A percentile compares a stretch with the other conserved stretches of the same genome.
Conservation (phyloP, 2,888 invertebrate species). For the Platycheirus rosarum region DNA sequence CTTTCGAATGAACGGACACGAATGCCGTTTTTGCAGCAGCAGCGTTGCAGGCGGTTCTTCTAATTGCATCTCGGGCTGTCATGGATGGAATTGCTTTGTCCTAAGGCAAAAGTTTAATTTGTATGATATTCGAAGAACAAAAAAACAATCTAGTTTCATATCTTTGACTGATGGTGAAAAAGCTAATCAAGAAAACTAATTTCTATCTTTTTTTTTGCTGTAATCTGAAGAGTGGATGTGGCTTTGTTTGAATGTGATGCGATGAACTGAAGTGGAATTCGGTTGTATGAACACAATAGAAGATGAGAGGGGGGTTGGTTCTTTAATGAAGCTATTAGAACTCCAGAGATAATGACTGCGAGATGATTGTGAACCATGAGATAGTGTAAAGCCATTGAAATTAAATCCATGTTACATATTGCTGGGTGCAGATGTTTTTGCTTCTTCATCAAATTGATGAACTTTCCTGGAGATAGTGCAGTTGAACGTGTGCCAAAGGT, state of each 20-base stretch:
- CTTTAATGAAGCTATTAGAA: conserved; percentile 60
- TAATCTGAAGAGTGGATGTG: neutral
- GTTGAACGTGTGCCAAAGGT: conserved; percentile 53
- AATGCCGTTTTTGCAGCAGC: conserved; percentile 38
- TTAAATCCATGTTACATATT: conserved; percentile 45
- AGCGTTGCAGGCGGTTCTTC: conserved; percentile 65
- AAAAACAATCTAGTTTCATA: conserved; percentile 45
- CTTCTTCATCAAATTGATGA: conserved; percentile 29
- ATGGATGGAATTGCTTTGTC: conserved; percentile 70
- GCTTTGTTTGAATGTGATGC: conserved; percentile 24
- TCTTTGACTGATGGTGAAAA: conserved; percentile 68
- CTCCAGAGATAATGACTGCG: conserved; percentile 37
- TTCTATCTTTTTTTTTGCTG: neutral
- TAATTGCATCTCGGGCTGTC: conserved; percentile 68
- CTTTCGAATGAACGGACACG: conserved; percentile 52
- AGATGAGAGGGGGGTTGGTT: conserved; percentile 32
- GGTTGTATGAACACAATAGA: conserved; percentile 33
- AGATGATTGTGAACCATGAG: conserved; percentile 7
- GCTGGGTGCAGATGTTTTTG: conserved; percentile 19
- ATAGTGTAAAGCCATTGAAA: conserved; percentile 47
- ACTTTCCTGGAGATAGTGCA: conserved; percentile 15
- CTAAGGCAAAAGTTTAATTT: conserved; percentile 59
- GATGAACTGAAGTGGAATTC: conserved; percentile 29
- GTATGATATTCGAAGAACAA: conserved; percentile 20
- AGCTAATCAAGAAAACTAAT: conserved; percentile 64